Evolutionary conservation across 92 coral and sea anemone species (phyloP).

Genomic region (Galaxea fascicularis): DNA sequence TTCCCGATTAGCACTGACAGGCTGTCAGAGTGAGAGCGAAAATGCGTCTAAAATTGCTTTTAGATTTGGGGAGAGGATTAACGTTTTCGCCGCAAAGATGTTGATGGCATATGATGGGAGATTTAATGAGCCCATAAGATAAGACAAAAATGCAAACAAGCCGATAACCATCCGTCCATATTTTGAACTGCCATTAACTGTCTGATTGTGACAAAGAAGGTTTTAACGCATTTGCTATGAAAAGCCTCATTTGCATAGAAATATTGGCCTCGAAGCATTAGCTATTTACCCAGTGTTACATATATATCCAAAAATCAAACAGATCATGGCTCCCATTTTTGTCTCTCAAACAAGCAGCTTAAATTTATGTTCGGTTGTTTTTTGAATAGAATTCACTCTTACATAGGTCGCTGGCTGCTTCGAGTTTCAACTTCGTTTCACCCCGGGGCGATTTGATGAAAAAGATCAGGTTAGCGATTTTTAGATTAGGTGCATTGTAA

Average conservation of each 20-base stretch:
- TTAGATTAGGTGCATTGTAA: neutral
- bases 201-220: conserved; percentile 24
- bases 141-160: conserved; percentile 63
- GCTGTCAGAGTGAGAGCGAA: conserved; percentile 41
- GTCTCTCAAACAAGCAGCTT: conserved; percentile 1
- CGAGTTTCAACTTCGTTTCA: neutral
- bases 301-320: neutral
- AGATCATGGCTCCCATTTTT: neutral
- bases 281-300: no score
- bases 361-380: conserved; percentile 36
- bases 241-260: conserved; percentile 45
- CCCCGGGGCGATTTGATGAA: conserved; percentile 43
- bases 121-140: conserved; percentile 61
- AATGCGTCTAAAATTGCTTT: conserved; percentile 52
- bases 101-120: conserved; percentile 41
- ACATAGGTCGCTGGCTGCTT: conserved; percentile 18
- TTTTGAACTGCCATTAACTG: conserved; percentile 48
- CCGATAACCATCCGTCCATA: conserved; percentile 47
- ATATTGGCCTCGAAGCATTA: neutral
- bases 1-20: conserved; percentile 32
- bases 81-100: conserved; percentile 41
- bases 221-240: conserved; percentile 12
- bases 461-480: conserved; percentile 12
- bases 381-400: conserved; percentile 20
- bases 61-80: conserved; percentile 47